A percentile compares a stretch with the other conserved stretches of the same genome.
phyloP scores from a whole-genome alignment of 2,113 vertebrate genomes.

The Prunella fulvescens region DNA sequence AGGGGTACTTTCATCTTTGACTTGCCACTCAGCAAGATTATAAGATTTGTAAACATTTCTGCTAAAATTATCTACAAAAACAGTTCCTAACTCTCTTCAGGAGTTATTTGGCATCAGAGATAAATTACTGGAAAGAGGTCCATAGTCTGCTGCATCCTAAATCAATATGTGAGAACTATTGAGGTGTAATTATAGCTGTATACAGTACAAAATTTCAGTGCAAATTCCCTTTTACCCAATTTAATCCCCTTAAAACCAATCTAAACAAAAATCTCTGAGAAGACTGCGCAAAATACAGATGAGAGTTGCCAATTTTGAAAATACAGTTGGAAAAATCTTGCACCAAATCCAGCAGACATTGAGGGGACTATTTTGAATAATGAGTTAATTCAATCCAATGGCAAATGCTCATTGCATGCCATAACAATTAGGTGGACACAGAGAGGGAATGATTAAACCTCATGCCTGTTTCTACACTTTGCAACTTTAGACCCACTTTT shows the following conservation, averaged over 20 bases:
- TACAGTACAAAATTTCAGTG: background rate
- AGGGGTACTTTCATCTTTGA: background rate
- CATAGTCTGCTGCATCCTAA: background rate
- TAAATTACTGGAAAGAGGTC: background rate
- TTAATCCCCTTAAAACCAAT: background rate
- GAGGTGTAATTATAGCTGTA: background rate
- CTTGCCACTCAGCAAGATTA: background rate
- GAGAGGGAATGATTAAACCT: background rate
- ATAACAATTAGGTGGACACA: background rate
- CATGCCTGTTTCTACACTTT: background rate
- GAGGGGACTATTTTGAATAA: background rate
- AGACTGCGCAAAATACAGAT: background rate
- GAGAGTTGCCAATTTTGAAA: background rate
- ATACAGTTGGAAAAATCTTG: background rate
- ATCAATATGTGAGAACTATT: background rate
- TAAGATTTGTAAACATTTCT: background rate
- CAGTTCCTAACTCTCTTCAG: background rate
- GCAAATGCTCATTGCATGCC: background rate
- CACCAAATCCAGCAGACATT: background rate
- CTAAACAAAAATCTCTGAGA: background rate
- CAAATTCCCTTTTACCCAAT: background rate
- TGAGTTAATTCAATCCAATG: background rate
- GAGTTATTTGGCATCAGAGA: background rate
- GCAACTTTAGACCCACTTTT: background rate
- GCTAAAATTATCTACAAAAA: background rate